Evolutionary conservation across 2,797 vertebrate species (phyloP).

Genomic region (Onychomys arenicola): DNA sequence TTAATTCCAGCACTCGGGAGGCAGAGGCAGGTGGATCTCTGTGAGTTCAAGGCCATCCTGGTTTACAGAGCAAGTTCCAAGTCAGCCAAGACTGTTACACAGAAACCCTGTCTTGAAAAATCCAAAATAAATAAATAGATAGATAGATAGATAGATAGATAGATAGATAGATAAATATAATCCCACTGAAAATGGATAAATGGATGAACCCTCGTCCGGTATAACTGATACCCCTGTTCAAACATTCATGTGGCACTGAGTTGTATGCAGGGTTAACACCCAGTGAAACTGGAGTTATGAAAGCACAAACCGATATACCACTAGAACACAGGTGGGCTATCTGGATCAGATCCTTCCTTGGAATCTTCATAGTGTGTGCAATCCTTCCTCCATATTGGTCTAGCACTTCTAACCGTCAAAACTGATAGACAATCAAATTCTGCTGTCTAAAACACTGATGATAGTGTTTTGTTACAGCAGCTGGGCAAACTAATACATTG

Average conservation of each 20-base stretch:
- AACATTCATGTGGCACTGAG: neutral
- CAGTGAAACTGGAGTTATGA: neutral
- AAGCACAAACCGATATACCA: neutral
- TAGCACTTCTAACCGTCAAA: neutral
- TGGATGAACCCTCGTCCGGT: neutral
- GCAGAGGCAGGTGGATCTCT: no score
- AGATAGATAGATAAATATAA: no score
- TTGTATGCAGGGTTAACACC: neutral
- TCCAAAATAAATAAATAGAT: no score
- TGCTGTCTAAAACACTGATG: neutral
- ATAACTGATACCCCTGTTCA: neutral
- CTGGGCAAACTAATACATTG: slow-evolving; percentile 24
- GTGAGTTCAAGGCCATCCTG: no score
- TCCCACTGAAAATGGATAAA: neutral
- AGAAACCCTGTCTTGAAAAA: no score
- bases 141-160: no score
- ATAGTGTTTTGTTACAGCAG: slow-evolving; percentile 45
- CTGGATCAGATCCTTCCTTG: neutral
- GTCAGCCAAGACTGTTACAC: no score
- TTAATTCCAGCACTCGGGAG: no score
- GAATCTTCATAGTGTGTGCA: neutral
- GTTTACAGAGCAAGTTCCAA: no score
- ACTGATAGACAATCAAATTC: neutral
- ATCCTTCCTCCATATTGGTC: neutral
- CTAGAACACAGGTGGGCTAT: neutral